Evolutionary conservation across 2,113 vertebrate species (phyloP), one percentile per base, ranked within the genome.

Genomic region (Silurus glanis): DNA sequence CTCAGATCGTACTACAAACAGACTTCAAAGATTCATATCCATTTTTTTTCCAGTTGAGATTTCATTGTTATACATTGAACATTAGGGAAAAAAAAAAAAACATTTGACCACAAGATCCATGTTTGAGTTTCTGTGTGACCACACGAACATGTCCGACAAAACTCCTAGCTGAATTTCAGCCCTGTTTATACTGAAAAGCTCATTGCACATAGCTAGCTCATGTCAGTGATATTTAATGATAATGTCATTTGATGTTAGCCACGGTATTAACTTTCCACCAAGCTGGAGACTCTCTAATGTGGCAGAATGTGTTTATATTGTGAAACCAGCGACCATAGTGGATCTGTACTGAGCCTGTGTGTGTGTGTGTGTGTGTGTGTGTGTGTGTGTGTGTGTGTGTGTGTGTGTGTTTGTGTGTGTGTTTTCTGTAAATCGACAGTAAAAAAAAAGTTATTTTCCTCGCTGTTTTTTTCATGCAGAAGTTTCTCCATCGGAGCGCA

Each of bases 161-260:
- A 12, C 72, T n/a, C 1, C 21, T 12, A 75, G 47, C 71, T 74
- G 72, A 75, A 6, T 45, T 37, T 67, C 66, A 67, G 66, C 6
- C 25, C 12, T 28, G 66, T 6, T 14, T 67, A 28, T 67, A 37
- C 12, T 14, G 66, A 67, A 28, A 7, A 25, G 74, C 47, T 53
- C 19, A 7, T 53, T 76, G 49, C 12, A 53, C 25, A 2, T 74
- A 74, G 19, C 71, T 21, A 49, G 71, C 19, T 53, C 51, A n/a
- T n/a, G 75, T 56, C 75, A 28, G n/a, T 25, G 28, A 78, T 56
- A 78, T 78, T 78, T 78, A 25, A 25, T 78, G 51, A 23, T 28
- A 78, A 28, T 55, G 14, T 37, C 16, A 28, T 79, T 25, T 56
- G 2, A 78, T 76, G 12, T 25, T 17, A 56, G 23, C 12, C 75